These are phyloP conservation scores for Bufo bufo DNA, from an alignment of 2,113 vertebrate species.

Conservation along the genomic window DNA sequence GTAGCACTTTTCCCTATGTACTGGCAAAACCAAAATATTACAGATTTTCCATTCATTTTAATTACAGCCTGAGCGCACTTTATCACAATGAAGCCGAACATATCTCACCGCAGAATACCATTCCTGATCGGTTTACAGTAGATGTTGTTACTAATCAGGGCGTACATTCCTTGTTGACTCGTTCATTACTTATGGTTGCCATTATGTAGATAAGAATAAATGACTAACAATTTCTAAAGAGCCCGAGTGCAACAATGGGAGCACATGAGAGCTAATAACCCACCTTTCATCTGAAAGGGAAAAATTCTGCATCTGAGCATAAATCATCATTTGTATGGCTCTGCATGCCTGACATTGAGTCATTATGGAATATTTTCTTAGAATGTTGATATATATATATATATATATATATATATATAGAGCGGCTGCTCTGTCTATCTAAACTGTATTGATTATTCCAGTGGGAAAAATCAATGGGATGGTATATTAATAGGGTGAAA, in stretches of 20 bases:
- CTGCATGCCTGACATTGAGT: not conserved
- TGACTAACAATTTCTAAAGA: constrained; percentile 23
- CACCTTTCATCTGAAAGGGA: not conserved
- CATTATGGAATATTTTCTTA: not conserved
- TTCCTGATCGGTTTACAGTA: not conserved
- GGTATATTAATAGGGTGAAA: not conserved
- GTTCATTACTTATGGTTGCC: constrained; percentile 40
- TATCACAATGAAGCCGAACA: constrained; percentile 26
- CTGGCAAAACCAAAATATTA: not conserved
- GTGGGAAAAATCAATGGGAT: not conserved
- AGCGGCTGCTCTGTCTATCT: not conserved
- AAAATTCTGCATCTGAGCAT: not conserved
- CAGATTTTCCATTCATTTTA: constrained; percentile 31
- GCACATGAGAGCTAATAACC: constrained; percentile 14
- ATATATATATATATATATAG: not conserved
- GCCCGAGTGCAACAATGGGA: not conserved
- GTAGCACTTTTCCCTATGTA: not conserved
- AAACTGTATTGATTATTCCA: not conserved
- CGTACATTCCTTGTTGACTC: constrained; percentile 30
- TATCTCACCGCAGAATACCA: constrained; percentile 3
- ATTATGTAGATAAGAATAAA: constrained; percentile 48
- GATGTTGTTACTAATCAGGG: constrained; percentile 2
- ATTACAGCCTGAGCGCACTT: not conserved
- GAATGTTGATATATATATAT: not conserved
- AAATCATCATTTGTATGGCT: constrained; percentile 16